Base-by-base conservation (phyloP, 2,113 vertebrate genomes). In the Chaetodon auriga region DNA sequence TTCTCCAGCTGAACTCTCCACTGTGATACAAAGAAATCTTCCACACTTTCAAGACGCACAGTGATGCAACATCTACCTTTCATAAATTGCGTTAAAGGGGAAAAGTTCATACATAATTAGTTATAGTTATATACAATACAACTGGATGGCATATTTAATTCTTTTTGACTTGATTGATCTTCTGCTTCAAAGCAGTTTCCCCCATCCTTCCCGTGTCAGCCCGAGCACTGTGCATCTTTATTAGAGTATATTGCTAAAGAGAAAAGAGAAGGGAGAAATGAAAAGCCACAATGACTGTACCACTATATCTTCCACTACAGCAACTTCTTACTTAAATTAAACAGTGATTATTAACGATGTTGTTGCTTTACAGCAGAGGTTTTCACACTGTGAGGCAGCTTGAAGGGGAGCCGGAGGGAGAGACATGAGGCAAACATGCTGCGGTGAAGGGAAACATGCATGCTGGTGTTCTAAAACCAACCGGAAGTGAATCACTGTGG, bases 181-280 rank as follows among this genome's bases (percentile, higher is more conserved):
- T 82, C 78, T 60, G 74, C 57, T 87, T 89, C 58, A 81, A 84
- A 87, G 86, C 54, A 36, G 55, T 53, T 57, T 75, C 18, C 1
- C 19, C 64, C 18, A 64, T 62, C 41, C 21, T n/a, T 78, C 38
- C 18, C 16, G 10, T 30, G 60, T 15, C 30, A 30, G 35, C 15
- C 38, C 53, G 25, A 78, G 30, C 10, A 43, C 9, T n/a, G 9
- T 82, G 23, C 5, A 36, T 48, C 57, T 68, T 21, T 60, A 64
- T 43, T 16, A 76, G 45, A 75, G 7, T n/a, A 68, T 54, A n/a
- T 51, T 53, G 14, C 23, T 49, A 57, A 5, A 10, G 11, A 10
- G 11, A 25, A 35, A 43, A 69, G 2, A 15, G 5, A 49, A 69
- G 30, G 3, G 30, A 30, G 30, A 30, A 45, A 41, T 35, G 38